A percentile compares a stretch with the other conserved stretches of the same genome.
These are phyloP conservation scores for Mesorhabditis spiculigera DNA, from an alignment of 2,888 invertebrate genomes.

Conservation along the genomic window DNA sequence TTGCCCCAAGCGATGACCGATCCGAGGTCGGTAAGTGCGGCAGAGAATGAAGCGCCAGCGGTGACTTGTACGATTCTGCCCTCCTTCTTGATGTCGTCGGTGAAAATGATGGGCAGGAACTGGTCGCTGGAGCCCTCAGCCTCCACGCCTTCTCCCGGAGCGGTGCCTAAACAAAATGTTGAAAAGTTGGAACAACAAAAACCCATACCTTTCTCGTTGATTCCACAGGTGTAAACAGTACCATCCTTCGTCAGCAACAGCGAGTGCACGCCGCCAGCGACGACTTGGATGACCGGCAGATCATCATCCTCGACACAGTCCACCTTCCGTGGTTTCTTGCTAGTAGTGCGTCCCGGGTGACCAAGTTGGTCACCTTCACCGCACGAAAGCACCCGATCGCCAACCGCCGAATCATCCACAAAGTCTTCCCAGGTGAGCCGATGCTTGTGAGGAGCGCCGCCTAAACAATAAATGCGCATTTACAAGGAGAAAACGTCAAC, in stretches of 20 bases:
- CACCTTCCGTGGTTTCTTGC: conserved; percentile 52
- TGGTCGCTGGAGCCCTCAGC: conserved; percentile 73
- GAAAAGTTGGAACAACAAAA: background rate
- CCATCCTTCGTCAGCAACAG: conserved; percentile 76
- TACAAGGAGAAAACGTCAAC: no score
- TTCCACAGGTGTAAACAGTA: conserved; percentile 84
- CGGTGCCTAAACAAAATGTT: background rate
- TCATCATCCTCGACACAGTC: conserved; percentile 46
- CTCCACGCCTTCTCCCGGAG: conserved; percentile 68
- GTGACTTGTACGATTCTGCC: conserved; percentile 69
- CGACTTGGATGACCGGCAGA: conserved; percentile 52
- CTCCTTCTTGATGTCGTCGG: conserved; percentile 40
- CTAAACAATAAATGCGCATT: no score
- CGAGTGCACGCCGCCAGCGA: conserved; percentile 94
- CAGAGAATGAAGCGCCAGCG: conserved; percentile 91
- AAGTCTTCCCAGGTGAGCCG: conserved; percentile 19
- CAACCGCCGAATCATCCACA: conserved; percentile 14
- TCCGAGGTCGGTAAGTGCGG: conserved; percentile 80
- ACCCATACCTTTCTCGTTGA: conserved; percentile 77
- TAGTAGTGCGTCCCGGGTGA: conserved; percentile 52
- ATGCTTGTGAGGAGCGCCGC: background rate
- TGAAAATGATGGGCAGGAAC: conserved; percentile 70
- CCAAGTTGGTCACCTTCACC: conserved; percentile 49
- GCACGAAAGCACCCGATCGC: conserved; percentile 48
- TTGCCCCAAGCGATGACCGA: conserved; percentile 89